phyloP scores from a whole-genome alignment of 2,888 invertebrate species.

The Hanleya hanleyi region DNA sequence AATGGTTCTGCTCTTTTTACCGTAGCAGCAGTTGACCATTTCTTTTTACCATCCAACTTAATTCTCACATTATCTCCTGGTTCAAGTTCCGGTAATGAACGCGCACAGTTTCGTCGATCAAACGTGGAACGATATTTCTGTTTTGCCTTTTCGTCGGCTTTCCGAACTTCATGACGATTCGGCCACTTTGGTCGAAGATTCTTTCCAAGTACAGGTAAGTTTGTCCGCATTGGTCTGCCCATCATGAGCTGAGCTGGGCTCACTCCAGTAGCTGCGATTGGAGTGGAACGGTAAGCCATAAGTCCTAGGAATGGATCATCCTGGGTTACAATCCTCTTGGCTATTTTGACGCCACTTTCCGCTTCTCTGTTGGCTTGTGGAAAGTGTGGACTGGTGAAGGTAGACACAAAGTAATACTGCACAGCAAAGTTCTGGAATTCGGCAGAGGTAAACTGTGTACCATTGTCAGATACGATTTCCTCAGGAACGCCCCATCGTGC shows the following conservation, averaged over 20 bases:
- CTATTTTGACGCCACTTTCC: conserved; percentile 33
- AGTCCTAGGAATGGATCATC: conserved; percentile 23
- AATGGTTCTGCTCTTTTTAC: background rate
- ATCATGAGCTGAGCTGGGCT: conserved; percentile 29
- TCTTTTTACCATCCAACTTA: conserved; percentile 3
- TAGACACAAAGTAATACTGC: conserved; percentile 16
- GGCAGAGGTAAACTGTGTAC: conserved; percentile 28
- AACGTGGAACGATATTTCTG: background rate
- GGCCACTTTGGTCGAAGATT: background rate
- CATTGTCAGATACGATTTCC: conserved; percentile 28
- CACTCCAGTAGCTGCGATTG: conserved; percentile 16
- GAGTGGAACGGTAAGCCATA: conserved; percentile 26
- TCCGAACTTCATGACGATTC: background rate
- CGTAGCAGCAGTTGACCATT: no score
- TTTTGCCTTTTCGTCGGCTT: conserved; percentile 4
- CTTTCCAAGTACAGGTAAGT: background rate
- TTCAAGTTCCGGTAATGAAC: background rate
- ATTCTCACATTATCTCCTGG: background rate
- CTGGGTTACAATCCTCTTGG: conserved; percentile 29
- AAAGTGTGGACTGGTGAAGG: conserved; percentile 19
- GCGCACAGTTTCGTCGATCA: background rate
- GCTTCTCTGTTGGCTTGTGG: conserved; percentile 33
- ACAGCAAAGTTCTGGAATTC: conserved; percentile 26
- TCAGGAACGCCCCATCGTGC: conserved; percentile 33
- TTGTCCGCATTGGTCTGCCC: conserved; percentile 22